phyloP scores from a whole-genome alignment of 2,113 vertebrate species.

The Paedocypris sp. region DNA sequence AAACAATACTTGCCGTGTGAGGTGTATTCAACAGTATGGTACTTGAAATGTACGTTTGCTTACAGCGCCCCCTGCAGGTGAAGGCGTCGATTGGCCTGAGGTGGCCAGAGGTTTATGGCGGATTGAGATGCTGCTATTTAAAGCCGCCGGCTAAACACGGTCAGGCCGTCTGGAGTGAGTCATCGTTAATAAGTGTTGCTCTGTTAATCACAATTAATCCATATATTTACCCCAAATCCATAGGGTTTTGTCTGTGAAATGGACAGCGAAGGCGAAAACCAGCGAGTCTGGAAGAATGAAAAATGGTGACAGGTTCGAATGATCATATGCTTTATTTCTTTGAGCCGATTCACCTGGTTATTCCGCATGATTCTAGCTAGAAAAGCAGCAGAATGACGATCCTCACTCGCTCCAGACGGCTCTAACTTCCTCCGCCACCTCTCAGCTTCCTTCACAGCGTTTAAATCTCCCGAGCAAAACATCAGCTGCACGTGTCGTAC shows the following conservation, averaged over 20 bases:
- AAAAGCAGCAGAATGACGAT: conserved; percentile 30
- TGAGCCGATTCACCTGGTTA: conserved; percentile 34
- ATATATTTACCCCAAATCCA: too few relatives aligned
- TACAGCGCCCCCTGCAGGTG: conserved; percentile 8
- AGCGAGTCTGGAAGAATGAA: conserved; percentile 42
- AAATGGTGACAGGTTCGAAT: conserved; percentile 32
- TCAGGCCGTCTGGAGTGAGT: conserved; percentile 32
- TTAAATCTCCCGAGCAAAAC: not conserved
- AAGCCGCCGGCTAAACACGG: not conserved
- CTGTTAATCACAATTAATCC: not conserved
- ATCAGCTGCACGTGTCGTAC: too few relatives aligned
- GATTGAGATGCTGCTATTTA: conserved; percentile 3
- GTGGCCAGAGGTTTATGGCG: not conserved
- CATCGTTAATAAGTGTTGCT: not conserved
- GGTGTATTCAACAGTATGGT: conserved; percentile 6
- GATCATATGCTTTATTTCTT: conserved; percentile 44
- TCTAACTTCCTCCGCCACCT: conserved; percentile 8
- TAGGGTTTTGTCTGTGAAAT: too few relatives aligned
- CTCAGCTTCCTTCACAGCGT: conserved; percentile 1
- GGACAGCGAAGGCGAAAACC: too few relatives aligned
- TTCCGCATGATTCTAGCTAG: conserved; percentile 27
- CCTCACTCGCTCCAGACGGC: conserved; percentile 37
- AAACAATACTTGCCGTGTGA: conserved; percentile 32
- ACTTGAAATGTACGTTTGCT: conserved; percentile 13
- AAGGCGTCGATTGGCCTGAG: conserved; percentile 4